Evolutionary conservation across 2,797 vertebrate genomes (phyloP), one percentile per base, ranked within the genome.

Genomic region (Discoglossus pictus): DNA sequence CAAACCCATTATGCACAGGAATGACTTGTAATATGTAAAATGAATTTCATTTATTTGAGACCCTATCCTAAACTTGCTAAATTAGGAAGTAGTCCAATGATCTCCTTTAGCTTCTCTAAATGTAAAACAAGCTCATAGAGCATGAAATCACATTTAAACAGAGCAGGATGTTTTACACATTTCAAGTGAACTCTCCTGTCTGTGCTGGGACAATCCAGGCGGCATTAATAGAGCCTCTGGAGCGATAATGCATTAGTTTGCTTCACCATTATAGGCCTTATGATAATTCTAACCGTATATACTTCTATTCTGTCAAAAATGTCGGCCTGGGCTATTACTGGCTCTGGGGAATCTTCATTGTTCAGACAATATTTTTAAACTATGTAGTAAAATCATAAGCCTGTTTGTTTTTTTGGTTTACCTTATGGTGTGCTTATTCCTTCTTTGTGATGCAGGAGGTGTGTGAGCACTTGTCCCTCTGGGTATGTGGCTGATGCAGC

Each of bases 401-500:
- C n/a, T n/a, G n/a, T n/a, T n/a, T n/a, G n/a, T n/a, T n/a, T n/a
- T n/a, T n/a, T n/a, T n/a, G n/a, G n/a, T n/a, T n/a, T n/a, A n/a
- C n/a, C n/a, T n/a, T n/a, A n/a, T n/a, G n/a, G n/a, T n/a, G n/a
- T n/a, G n/a, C n/a, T 16, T 21, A 2, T 47, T 12, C 9, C 23
- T 13, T 20, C 7, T 54, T 7, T 38, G 5, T 15, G 6, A 7
- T 51, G 31, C 73, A 96, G 95, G 82, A 88, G 87, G 68, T 97
- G 95, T 0, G 91, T 95, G 64, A 94, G 86, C 47, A 79, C 81
- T 0, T 97, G 95, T 68, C 95, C 95, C 0, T 20, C 73, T 0
- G 93, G 93, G 6, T 90, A 89, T 73, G 92, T 90, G 0, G 88
- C 85, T 0, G 92, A 95, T 70, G 16, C 20, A 0, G 68, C 38